Conservation (phyloP, 2,888 invertebrate species). For the Phortica okadai region DNA sequence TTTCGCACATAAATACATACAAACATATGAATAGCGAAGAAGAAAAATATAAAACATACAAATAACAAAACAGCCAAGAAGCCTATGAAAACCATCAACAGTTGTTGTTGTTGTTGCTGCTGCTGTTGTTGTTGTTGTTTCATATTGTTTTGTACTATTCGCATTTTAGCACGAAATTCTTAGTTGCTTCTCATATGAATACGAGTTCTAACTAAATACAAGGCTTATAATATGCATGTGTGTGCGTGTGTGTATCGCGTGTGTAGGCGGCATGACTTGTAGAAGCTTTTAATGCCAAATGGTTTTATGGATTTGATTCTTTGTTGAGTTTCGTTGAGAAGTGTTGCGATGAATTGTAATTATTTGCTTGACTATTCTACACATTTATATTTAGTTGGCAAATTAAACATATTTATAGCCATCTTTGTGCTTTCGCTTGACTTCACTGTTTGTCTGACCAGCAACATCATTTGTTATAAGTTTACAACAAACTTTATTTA, state of each 20-base stretch:
- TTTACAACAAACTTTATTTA: not conserved
- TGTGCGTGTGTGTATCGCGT: conserved; percentile 8
- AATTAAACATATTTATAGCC: too few relatives aligned
- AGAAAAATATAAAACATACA: not conserved
- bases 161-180: conserved; percentile 8
- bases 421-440: not conserved
- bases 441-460: not conserved
- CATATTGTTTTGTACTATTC: conserved; percentile 49
- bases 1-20: conserved; percentile 26
- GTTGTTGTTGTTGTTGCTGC: conserved; percentile 37
- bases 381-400: not conserved
- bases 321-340: not conserved
- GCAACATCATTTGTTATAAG: not conserved
- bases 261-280: conserved; percentile 5
- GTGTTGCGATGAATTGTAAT: conserved; percentile 3
- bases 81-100: conserved; percentile 20
- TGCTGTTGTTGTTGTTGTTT: conserved; percentile 36
- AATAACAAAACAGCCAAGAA: conserved; percentile 19
- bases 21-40: not conserved
- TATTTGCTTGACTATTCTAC: not conserved
- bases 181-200: not conserved
- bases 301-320: conserved; percentile 6
- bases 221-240: not conserved
- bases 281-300: conserved; percentile 19
- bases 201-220: not conserved